Evolutionary conservation across 2,888 invertebrate species (phyloP).

Genomic region (Eremobia ochroleuca): DNA sequence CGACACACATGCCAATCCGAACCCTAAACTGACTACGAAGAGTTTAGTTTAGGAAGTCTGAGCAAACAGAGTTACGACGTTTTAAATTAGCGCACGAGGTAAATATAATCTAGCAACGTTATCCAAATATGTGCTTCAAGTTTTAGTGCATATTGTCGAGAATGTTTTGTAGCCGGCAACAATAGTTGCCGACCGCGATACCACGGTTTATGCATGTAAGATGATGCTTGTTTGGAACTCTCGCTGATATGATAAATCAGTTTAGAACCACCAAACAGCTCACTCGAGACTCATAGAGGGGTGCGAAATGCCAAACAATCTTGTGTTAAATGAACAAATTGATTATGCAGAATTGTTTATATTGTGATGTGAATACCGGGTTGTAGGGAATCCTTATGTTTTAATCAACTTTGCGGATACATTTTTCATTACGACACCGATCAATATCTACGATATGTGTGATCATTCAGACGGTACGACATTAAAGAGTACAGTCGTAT

Average conservation of each 20-base stretch:
- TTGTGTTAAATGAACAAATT: slow-evolving; percentile 87
- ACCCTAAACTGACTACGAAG: slow-evolving; percentile 69
- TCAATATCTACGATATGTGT: slow-evolving; percentile 36
- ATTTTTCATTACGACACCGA: slow-evolving; percentile 16
- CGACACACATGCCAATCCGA: slow-evolving; percentile 54
- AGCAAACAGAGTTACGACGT: slow-evolving; percentile 68
- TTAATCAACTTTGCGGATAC: slow-evolving; percentile 22
- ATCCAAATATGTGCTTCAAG: slow-evolving; percentile 86
- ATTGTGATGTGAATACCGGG: slow-evolving; percentile 22
- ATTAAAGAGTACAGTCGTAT: slow-evolving; percentile 21
- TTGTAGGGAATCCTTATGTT: slow-evolving; percentile 21
- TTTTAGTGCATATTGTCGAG: slow-evolving; percentile 85
- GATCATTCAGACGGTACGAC: slow-evolving; percentile 15
- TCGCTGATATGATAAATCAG: slow-evolving; percentile 90
- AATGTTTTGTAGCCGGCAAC: slow-evolving; percentile 81
- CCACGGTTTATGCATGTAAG: slow-evolving; percentile 90
- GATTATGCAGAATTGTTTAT: slow-evolving; percentile 78
- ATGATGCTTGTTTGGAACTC: slow-evolving; percentile 90
- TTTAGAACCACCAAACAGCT: slow-evolving; percentile 87
- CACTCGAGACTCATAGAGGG: slow-evolving; percentile 84
- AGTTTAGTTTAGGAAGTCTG: slow-evolving; percentile 65
- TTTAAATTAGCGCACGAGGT: slow-evolving; percentile 66
- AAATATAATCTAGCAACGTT: slow-evolving; percentile 81
- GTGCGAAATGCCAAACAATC: slow-evolving; percentile 84
- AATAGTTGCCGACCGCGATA: slow-evolving; percentile 82